Percentiles rank a stretch among this genome's conserved stretches.
Conservation (phyloP, 2,113 vertebrate species). For the Acrocephalus arundinaceus region DNA sequence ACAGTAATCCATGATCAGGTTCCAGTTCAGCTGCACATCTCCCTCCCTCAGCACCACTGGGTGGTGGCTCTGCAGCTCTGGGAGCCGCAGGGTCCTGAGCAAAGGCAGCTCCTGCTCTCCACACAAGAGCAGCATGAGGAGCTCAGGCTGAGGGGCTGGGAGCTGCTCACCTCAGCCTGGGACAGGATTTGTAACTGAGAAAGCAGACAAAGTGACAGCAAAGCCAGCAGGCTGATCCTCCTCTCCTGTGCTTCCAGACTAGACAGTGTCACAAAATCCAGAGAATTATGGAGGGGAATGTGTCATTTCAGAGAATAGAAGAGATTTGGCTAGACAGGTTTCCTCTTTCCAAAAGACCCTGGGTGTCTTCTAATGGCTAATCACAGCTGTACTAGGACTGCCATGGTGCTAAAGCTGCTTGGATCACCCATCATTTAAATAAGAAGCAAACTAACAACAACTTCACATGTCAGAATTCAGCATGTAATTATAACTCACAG, state of each 20-base stretch:
- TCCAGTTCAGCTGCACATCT: slow-evolving; percentile 40
- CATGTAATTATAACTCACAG: slow-evolving; percentile 24
- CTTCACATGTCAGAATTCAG: slow-evolving; percentile 21
- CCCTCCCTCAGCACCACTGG: slow-evolving; percentile 9
- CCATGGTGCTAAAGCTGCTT: slow-evolving; percentile 19
- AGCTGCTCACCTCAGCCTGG: background rate
- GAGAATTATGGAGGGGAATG: background rate
- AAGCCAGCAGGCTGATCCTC: background rate
- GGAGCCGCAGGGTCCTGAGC: background rate
- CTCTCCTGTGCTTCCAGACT: background rate
- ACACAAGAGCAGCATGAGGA: background rate
- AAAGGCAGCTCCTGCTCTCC: background rate
- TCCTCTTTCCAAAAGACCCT: slow-evolving; percentile 11
- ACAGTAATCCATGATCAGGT: slow-evolving; percentile 32
- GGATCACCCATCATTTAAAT: slow-evolving; percentile 2
- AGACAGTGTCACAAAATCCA: background rate
- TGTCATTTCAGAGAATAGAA: background rate
- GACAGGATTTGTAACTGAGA: background rate
- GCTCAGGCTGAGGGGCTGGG: background rate
- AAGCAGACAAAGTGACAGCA: background rate
- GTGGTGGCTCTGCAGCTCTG: background rate
- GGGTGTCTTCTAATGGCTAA: background rate
- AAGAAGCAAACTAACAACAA: slow-evolving; percentile 32
- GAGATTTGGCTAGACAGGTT: background rate
- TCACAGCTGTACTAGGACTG: background rate